Conservation (phyloP, 2,113 vertebrate species). For the Oreocharis arfaki region DNA sequence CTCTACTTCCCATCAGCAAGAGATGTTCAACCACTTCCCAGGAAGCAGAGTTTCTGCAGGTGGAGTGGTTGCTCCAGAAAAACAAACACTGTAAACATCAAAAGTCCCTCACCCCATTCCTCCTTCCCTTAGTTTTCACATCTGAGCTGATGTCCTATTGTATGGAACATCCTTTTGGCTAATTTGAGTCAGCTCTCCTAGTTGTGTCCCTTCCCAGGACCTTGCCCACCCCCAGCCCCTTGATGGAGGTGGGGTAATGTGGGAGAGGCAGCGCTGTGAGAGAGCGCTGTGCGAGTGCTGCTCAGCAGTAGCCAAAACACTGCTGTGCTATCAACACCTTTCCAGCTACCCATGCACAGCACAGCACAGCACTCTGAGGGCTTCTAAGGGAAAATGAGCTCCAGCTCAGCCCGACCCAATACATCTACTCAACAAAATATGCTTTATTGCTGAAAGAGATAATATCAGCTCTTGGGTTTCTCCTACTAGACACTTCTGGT, state of each 20-base stretch:
- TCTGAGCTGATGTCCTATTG: not conserved
- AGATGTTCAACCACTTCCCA: not conserved
- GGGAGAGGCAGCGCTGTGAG: rapidly evolving
- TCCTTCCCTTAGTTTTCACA: not conserved
- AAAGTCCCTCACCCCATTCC: rapidly evolving
- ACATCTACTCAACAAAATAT: not conserved
- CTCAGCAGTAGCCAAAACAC: not conserved
- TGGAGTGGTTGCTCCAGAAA: not conserved
- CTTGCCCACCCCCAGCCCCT: not conserved
- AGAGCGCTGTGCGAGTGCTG: not conserved
- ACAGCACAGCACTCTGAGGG: not conserved
- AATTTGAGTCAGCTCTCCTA: not conserved
- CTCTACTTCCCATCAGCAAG: not conserved
- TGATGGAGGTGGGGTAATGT: not conserved
- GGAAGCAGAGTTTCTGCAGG: not conserved
- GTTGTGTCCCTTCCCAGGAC: not conserved
- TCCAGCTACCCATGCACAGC: not conserved
- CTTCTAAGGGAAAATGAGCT: not conserved
- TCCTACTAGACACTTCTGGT: not conserved
- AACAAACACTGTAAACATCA: not conserved
- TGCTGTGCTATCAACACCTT: not conserved
- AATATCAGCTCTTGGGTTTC: not conserved
- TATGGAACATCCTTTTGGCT: not conserved
- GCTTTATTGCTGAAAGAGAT: not conserved
- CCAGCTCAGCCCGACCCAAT: not conserved